phyloP scores from a whole-genome alignment of 2,888 invertebrate genomes.

The Melipona beecheii region DNA sequence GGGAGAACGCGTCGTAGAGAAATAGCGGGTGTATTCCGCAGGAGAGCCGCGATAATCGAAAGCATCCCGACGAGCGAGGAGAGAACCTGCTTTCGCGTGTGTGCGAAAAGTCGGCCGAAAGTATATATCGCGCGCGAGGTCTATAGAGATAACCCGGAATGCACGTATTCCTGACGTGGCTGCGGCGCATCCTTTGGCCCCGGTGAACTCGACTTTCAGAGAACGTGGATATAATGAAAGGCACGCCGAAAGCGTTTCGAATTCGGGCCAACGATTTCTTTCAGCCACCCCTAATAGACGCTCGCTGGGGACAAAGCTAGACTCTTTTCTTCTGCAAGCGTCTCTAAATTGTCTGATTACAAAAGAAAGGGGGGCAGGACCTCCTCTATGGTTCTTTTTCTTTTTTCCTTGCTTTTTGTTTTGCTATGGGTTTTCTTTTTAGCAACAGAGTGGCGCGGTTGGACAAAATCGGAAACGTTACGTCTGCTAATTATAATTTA shows the following conservation, averaged over 20 bases:
- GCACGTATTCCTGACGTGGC: slow-evolving; percentile 31
- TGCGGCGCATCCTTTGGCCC: slow-evolving; percentile 36
- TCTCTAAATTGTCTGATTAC: slow-evolving; percentile 24
- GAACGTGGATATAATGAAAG: slow-evolving; percentile 44
- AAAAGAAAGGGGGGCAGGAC: neutral
- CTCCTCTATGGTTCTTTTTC: neutral
- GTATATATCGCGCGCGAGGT: slow-evolving; percentile 39
- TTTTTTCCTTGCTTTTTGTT: neutral
- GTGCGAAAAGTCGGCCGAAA: slow-evolving; percentile 48
- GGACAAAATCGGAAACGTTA: neutral
- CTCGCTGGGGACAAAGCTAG: neutral
- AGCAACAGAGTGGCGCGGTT: no score
- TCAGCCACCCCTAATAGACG: slow-evolving; percentile 37
- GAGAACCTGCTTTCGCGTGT: slow-evolving; percentile 1
- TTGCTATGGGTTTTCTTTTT: neutral
- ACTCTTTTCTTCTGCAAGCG: slow-evolving; percentile 14
- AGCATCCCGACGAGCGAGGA: neutral
- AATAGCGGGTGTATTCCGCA: slow-evolving; percentile 12
- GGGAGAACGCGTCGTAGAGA: neutral
- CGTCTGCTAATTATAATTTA: no score
- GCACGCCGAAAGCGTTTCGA: slow-evolving; percentile 44
- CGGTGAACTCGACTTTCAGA: slow-evolving; percentile 28
- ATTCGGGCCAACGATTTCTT: slow-evolving; percentile 57
- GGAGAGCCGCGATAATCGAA: slow-evolving; percentile 40
- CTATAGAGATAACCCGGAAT: slow-evolving; percentile 55